These are phyloP conservation scores for Siderastrea radians DNA, from an alignment of 92 coral and sea anemone species.

Conservation along the genomic window DNA sequence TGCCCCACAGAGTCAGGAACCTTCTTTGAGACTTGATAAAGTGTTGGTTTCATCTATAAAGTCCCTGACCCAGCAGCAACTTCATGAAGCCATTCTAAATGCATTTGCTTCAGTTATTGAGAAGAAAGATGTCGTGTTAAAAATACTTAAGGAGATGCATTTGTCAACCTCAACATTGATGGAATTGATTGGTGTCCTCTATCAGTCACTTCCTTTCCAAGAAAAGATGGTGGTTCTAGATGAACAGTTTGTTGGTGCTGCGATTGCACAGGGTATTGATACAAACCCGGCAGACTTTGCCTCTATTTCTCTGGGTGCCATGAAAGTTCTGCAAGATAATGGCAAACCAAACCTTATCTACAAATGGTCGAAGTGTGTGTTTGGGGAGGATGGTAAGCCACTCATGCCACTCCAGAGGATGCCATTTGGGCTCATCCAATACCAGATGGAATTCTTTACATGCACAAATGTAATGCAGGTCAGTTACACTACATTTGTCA, in stretches of 20 bases:
- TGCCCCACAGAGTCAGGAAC: neutral
- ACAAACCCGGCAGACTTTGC: conserved; percentile 53
- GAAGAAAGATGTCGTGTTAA: neutral
- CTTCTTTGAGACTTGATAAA: neutral
- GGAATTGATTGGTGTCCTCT: neutral
- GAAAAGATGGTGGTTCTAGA: conserved; percentile 18
- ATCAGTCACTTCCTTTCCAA: neutral
- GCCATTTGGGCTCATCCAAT: conserved; percentile 83
- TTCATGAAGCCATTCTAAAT: neutral
- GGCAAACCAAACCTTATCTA: conserved; percentile 61
- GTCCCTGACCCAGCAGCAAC: neutral
- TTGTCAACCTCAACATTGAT: neutral
- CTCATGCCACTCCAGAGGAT: conserved; percentile 70
- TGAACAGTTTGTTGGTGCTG: conserved; percentile 21
- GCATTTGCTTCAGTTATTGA: neutral
- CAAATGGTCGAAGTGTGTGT: conserved; percentile 55
- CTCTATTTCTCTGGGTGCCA: conserved; percentile 46
- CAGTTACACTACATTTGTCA: neutral
- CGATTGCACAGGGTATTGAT: no score
- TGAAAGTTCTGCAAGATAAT: conserved; percentile 39
- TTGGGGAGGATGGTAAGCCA: conserved; percentile 25
- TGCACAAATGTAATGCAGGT: conserved; percentile 84
- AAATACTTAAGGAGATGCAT: neutral
- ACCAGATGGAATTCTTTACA: conserved; percentile 72
- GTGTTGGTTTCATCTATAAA: neutral